Percentiles rank a stretch among this genome's conserved stretches.
Conservation (phyloP, 2,113 vertebrate species). For the Megaceryle maxima region DNA sequence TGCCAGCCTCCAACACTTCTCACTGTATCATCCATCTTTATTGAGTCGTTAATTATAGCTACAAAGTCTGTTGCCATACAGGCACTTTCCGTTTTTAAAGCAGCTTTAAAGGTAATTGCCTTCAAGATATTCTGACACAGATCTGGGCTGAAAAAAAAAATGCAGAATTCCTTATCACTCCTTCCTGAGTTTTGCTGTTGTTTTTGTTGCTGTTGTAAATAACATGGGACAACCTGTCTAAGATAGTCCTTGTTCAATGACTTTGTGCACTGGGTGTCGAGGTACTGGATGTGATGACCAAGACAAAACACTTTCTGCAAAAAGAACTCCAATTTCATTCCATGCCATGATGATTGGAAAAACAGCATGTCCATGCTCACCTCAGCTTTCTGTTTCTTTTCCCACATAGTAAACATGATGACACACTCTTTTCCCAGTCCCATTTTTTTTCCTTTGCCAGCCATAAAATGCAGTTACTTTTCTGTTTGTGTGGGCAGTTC, state of each 20-base stretch:
- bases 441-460: background rate
- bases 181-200: background rate
- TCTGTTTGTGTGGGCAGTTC: background rate
- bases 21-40: background rate
- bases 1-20: constrained; percentile 38
- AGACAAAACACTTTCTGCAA: background rate
- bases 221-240: background rate
- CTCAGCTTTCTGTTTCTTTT: background rate
- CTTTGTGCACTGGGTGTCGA: background rate
- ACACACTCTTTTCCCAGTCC: background rate
- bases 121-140: constrained; percentile 31
- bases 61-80: background rate
- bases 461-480: background rate
- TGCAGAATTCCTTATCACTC: background rate
- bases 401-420: background rate
- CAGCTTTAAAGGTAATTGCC: constrained; percentile 35
- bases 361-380: background rate
- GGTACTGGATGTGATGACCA: background rate
- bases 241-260: background rate
- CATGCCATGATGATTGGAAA: background rate
- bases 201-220: background rate
- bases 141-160: background rate
- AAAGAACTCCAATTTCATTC: background rate
- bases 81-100: constrained; percentile 42
- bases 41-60: constrained; percentile 55